Conservation (phyloP, 1,140 invertebrate species). For the Bombus polaris region DNA sequence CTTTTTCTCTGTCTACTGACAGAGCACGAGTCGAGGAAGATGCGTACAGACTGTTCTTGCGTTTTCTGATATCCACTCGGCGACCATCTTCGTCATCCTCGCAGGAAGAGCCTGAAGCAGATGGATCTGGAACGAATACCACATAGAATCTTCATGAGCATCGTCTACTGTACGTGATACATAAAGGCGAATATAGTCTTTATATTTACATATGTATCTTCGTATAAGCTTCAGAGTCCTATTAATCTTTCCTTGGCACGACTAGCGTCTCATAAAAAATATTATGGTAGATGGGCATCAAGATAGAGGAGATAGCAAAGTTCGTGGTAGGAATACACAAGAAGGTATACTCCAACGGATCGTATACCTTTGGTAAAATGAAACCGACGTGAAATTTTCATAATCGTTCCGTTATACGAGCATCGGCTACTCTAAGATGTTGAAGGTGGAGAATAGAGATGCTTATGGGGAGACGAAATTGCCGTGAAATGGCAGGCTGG, state of each 20-base stretch:
- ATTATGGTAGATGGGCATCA: not conserved
- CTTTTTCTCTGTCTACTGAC: conserved; percentile 57
- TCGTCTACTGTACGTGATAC: not conserved
- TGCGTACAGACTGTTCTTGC: conserved; percentile 66
- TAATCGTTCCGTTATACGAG: conserved; percentile 65
- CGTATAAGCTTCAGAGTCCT: not conserved
- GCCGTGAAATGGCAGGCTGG: conserved; percentile 65
- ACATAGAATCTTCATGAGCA: not conserved
- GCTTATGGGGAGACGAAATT: conserved; percentile 66
- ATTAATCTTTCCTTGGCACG: not conserved
- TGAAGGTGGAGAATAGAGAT: conserved; percentile 46
- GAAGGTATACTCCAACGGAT: not conserved
- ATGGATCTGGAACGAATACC: conserved; percentile 72
- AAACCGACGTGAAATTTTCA: conserved; percentile 71
- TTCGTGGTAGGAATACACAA: not conserved
- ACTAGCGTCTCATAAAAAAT: not conserved
- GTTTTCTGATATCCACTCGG: conserved; percentile 61
- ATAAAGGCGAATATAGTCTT: not conserved
- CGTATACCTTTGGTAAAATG: conserved; percentile 31
- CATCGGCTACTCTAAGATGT: conserved; percentile 23
- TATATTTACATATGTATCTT: not conserved
- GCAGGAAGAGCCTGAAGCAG: conserved; percentile 77
- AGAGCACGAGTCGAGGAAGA: conserved; percentile 48
- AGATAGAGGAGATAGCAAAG: not conserved
- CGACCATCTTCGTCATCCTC: conserved; percentile 74